Evolutionary conservation across 2,113 vertebrate species (phyloP).

Genomic region (Carassius auratus): DNA sequence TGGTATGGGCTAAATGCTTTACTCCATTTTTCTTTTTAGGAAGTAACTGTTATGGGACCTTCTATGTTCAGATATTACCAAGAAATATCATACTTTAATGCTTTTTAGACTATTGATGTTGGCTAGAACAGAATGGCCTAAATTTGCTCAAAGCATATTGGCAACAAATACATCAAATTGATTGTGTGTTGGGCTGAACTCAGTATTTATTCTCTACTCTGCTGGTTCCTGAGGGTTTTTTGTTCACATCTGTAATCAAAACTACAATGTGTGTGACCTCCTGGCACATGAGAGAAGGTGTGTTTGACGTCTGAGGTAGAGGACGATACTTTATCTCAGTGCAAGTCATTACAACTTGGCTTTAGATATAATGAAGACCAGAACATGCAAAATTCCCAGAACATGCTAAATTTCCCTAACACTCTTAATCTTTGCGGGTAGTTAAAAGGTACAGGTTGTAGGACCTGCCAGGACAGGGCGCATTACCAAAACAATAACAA

Average conservation of each 20-base stretch:
- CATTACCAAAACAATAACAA: too few relatives aligned
- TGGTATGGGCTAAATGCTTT: neutral
- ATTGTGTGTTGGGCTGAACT: conserved; percentile 21
- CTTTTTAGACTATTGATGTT: conserved; percentile 50
- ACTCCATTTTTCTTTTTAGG: neutral
- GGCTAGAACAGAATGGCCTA: conserved; percentile 24
- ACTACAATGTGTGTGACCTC: neutral
- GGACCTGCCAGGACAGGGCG: too few relatives aligned
- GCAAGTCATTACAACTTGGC: conserved; percentile 23
- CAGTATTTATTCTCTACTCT: neutral
- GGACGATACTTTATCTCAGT: neutral
- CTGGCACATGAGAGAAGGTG: conserved; percentile 28
- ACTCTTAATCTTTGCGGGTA: neutral
- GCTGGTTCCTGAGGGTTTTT: neutral
- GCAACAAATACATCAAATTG: conserved; percentile 34
- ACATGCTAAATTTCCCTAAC: conserved; percentile 23
- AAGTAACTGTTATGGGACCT: neutral
- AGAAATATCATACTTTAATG: conserved; percentile 10
- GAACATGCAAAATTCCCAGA: conserved; percentile 37
- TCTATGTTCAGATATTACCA: conserved; percentile 6
- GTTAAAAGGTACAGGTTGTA: too few relatives aligned
- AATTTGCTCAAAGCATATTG: conserved; percentile 27
- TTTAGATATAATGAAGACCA: conserved; percentile 41
- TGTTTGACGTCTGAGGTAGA: conserved; percentile 31
- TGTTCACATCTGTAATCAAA: neutral